phyloP scores from a whole-genome alignment of 2,113 vertebrate species.

The Halcyon malimbica region DNA sequence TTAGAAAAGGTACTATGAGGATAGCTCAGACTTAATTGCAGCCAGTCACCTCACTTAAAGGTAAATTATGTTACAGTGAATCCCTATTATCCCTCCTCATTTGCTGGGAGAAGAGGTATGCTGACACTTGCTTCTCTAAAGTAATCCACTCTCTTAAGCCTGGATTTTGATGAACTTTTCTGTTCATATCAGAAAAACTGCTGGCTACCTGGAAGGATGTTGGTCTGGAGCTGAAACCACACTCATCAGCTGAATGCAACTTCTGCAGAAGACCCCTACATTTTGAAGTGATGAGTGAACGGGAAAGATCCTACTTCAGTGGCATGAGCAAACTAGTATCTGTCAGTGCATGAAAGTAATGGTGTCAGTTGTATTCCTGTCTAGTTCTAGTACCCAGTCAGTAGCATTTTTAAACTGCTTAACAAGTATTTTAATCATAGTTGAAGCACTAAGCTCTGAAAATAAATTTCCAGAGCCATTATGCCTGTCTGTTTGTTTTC shows the following conservation, averaged over 20 bases:
- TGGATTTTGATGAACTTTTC: not conserved
- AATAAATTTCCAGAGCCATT: slow-evolving; percentile 67
- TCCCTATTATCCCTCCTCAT: not conserved
- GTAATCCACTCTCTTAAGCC: not conserved
- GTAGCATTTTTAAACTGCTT: slow-evolving; percentile 67
- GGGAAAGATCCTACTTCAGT: slow-evolving; percentile 92
- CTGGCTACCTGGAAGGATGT: slow-evolving; percentile 88
- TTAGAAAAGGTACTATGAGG: not conserved
- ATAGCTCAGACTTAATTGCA: not conserved
- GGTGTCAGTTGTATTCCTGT: not conserved
- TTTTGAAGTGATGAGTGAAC: slow-evolving; percentile 93
- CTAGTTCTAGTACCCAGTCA: not conserved
- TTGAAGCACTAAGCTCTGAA: slow-evolving; percentile 50
- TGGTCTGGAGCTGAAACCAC: slow-evolving; percentile 87
- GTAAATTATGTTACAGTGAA: not conserved
- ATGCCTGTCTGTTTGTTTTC: not conserved
- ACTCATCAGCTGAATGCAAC: slow-evolving; percentile 90
- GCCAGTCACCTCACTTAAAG: not conserved
- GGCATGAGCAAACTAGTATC: slow-evolving; percentile 91
- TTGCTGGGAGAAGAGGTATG: not conserved
- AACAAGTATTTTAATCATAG: slow-evolving; percentile 67
- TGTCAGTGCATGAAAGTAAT: slow-evolving; percentile 80
- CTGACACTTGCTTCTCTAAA: not conserved
- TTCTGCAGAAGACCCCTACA: slow-evolving; percentile 95
- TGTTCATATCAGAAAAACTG: slow-evolving; percentile 81